Evolutionary conservation across 2,797 vertebrate species (phyloP).

Genomic region (Dendrocincla fuliginosa): DNA sequence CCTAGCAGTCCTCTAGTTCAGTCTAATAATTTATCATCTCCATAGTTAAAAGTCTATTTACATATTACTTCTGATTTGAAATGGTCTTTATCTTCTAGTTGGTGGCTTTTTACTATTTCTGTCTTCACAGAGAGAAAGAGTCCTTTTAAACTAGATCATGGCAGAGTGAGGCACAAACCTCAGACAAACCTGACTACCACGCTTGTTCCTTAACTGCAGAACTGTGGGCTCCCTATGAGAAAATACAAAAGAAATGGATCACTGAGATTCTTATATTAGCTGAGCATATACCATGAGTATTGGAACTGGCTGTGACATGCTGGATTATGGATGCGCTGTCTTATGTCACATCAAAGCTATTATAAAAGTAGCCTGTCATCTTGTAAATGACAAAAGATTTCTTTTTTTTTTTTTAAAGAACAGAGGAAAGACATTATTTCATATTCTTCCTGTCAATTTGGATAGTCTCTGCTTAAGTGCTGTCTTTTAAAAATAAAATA

Average conservation of each 20-base stretch:
- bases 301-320: constrained; percentile 48
- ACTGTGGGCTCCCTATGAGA: background rate
- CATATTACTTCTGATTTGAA: background rate
- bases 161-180: background rate
- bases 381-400: constrained; percentile 44
- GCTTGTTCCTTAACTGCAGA: background rate
- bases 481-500: constrained; percentile 69
- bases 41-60: background rate
- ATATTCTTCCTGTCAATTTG: constrained; percentile 67
- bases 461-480: constrained; percentile 43
- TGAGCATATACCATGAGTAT: background rate
- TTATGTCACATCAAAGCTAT: constrained; percentile 60
- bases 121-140: background rate
- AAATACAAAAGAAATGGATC: background rate
- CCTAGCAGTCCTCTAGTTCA: background rate
- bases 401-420: background rate
- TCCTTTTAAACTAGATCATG: background rate
- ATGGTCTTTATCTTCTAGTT: background rate
- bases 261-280: background rate
- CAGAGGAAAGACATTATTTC: constrained; percentile 57
- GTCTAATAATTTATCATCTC: background rate
- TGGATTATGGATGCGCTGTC: constrained; percentile 40
- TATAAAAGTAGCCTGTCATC: constrained; percentile 26
- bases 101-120: background rate
- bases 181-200: background rate